Evolutionary conservation across 2,113 vertebrate species (phyloP).

Genomic region (Saccopteryx bilineata): DNA sequence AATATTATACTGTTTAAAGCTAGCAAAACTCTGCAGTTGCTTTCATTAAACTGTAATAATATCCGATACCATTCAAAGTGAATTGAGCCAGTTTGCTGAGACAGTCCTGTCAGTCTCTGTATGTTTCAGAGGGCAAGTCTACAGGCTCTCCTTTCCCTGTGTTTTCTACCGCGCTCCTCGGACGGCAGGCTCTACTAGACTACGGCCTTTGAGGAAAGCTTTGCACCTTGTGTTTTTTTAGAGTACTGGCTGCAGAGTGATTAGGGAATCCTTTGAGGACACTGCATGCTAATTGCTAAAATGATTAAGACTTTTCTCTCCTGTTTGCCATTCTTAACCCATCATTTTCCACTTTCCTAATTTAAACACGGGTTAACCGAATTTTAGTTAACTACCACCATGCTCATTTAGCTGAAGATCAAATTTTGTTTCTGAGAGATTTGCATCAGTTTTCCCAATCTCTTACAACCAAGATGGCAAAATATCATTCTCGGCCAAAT

Average conservation of each 20-base stretch:
- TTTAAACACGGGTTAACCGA: slow-evolving; percentile 63
- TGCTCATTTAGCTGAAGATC: slow-evolving; percentile 63
- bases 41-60: slow-evolving; percentile 43
- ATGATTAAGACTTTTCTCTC: slow-evolving; percentile 71
- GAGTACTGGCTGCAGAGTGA: slow-evolving; percentile 65
- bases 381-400: slow-evolving; percentile 32
- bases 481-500: not conserved
- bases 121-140: not conserved
- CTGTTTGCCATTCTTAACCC: slow-evolving; percentile 70
- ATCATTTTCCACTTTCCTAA: slow-evolving; percentile 73
- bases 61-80: not conserved
- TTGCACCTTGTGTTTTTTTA: slow-evolving; percentile 48
- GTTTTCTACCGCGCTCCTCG: not conserved
- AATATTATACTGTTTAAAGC: slow-evolving; percentile 6
- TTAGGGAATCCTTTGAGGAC: slow-evolving; percentile 76
- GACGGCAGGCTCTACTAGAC: slow-evolving; percentile 11
- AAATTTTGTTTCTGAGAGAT: slow-evolving; percentile 59
- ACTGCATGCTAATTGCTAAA: slow-evolving; percentile 74
- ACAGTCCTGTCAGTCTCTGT: not conserved
- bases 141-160: not conserved
- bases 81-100: not conserved
- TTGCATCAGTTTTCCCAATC: not conserved
- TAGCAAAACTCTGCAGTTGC: not conserved
- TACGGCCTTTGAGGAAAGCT: slow-evolving; percentile 55
- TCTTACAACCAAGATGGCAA: not conserved